A percentile compares a stretch with the other conserved stretches of the same genome.
phyloP scores from a whole-genome alignment of 2,888 invertebrate species.

The Macropis europaea region DNA sequence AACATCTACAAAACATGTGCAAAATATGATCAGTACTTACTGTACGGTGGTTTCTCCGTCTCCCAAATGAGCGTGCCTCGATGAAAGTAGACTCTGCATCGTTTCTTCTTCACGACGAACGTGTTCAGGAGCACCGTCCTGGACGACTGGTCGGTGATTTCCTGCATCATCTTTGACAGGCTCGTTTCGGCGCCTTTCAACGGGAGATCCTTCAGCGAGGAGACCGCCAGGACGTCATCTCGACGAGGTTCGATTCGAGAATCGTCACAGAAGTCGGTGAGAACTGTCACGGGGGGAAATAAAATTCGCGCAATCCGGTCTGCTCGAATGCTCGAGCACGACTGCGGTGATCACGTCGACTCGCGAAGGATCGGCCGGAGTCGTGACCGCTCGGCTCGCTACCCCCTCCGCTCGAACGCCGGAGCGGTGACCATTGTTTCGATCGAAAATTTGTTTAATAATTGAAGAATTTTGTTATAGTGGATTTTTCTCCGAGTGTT shows the following conservation, averaged over 20 bases:
- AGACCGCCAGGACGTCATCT: slow-evolving; percentile 13
- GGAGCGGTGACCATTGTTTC: too few relatives aligned
- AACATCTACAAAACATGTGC: too few relatives aligned
- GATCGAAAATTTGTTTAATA: too few relatives aligned
- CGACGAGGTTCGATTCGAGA: slow-evolving; percentile 31
- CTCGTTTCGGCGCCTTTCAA: neutral
- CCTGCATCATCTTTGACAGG: slow-evolving; percentile 68
- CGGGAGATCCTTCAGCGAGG: neutral
- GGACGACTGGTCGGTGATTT: slow-evolving; percentile 63
- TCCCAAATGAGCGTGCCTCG: slow-evolving; percentile 85
- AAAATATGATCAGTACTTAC: slow-evolving; percentile 77
- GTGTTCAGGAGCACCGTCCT: slow-evolving; percentile 81
- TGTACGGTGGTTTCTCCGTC: slow-evolving; percentile 81
- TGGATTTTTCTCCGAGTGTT: too few relatives aligned
- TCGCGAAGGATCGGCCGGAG: slow-evolving; percentile 20
- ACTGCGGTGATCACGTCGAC: slow-evolving; percentile 37
- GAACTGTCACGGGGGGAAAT: neutral
- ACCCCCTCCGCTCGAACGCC: too few relatives aligned
- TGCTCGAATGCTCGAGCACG: slow-evolving; percentile 26
- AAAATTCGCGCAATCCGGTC: neutral
- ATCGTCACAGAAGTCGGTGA: slow-evolving; percentile 6
- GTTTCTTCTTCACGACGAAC: slow-evolving; percentile 83
- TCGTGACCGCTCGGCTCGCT: slow-evolving; percentile 31
- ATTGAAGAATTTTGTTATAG: too few relatives aligned
- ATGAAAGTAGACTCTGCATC: slow-evolving; percentile 84